Evolutionary conservation across 2,888 invertebrate genomes (phyloP).

Genomic region (Nemotelus pantherinus): DNA sequence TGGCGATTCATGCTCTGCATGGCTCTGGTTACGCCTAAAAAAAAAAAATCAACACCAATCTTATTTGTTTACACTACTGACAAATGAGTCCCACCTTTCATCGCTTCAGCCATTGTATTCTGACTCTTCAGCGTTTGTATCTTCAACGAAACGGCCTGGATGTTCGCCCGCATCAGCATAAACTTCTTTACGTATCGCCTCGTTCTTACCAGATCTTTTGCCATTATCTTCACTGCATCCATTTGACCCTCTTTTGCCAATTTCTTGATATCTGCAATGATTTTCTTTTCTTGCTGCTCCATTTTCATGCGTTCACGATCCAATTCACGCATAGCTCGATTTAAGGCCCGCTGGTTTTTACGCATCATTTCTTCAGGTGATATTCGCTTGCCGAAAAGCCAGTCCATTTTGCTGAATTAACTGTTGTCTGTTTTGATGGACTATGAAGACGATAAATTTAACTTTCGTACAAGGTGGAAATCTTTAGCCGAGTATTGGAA

Average conservation of each 20-base stretch:
- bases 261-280: constrained; percentile 97
- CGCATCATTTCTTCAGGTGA: constrained; percentile 98
- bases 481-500: no score
- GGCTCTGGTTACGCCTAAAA: constrained; percentile 86
- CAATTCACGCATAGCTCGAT: constrained; percentile 97
- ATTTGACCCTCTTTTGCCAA: constrained; percentile 99
- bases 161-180: constrained; percentile 99
- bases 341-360: constrained; percentile 97
- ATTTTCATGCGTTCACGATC: constrained; percentile 93
- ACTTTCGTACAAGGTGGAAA: no score
- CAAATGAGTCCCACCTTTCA: constrained; percentile 74
- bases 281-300: constrained; percentile 99
- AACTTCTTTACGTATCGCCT: constrained; percentile 96
- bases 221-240: constrained; percentile 99
- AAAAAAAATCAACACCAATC: not conserved
- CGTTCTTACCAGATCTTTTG: constrained; percentile 96
- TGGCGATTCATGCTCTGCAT: constrained; percentile 99
- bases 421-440: no score
- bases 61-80: not conserved
- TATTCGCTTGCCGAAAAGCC: constrained; percentile 95
- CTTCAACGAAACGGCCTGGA: constrained; percentile 96
- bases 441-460: no score
- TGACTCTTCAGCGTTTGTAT: constrained; percentile 97
- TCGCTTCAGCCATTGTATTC: constrained; percentile 99
- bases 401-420: constrained; percentile 73